Evolutionary conservation across 2,797 vertebrate species (phyloP).

Genomic region (Natrix natrix): DNA sequence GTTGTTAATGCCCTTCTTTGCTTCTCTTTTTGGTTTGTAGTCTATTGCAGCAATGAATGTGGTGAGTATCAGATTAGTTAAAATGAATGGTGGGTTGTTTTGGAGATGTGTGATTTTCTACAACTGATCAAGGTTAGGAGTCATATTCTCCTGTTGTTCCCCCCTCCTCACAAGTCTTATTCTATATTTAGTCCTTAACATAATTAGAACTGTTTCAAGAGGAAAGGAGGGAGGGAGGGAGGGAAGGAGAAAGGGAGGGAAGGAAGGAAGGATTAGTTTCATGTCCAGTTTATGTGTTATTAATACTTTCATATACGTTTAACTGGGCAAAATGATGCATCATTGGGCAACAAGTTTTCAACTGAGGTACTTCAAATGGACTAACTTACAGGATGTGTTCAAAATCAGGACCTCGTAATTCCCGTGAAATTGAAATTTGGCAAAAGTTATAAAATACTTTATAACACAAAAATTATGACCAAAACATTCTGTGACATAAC

Average conservation of each 20-base stretch:
- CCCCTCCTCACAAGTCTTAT: not conserved
- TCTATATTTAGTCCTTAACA: not conserved
- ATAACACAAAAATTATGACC: not conserved
- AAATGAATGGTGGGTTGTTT: not conserved
- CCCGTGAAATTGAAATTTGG: not conserved
- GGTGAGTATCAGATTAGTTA: constrained; percentile 5
- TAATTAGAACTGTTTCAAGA: not conserved
- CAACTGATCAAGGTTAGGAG: not conserved
- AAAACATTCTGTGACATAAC: not conserved
- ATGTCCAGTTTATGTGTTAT: not conserved
- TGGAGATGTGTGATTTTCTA: not conserved
- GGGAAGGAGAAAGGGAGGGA: not conserved
- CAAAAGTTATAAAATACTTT: not conserved
- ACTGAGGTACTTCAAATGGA: not conserved
- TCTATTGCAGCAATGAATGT: constrained; percentile 19
- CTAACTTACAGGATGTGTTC: not conserved
- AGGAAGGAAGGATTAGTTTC: not conserved
- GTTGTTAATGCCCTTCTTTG: not conserved
- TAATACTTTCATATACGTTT: not conserved
- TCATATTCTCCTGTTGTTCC: not conserved
- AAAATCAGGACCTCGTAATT: not conserved
- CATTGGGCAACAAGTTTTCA: not conserved
- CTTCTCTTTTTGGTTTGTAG: constrained; percentile 6
- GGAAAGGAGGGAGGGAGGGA: not conserved
- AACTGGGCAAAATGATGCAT: not conserved